Conservation (phyloP, 2,888 invertebrate genomes). For the Lasioglossum zephyrum region DNA sequence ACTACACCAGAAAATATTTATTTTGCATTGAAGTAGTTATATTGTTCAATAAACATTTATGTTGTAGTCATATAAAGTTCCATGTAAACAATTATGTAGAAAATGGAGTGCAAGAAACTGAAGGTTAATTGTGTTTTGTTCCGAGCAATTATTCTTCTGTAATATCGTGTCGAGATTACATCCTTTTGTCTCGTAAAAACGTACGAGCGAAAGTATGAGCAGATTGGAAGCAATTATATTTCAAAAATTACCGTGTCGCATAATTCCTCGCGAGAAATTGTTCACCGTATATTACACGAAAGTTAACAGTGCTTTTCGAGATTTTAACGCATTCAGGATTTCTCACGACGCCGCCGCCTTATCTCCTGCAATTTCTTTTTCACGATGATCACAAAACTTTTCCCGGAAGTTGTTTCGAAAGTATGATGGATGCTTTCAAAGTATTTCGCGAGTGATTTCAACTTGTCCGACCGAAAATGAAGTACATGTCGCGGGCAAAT, state of each 20-base stretch:
- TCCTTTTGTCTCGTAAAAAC: neutral
- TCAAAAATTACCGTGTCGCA: neutral
- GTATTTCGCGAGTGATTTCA: constrained; percentile 44
- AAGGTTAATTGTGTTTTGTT: neutral
- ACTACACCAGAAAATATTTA: no score
- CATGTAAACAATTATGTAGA: no score
- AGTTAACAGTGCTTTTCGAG: neutral
- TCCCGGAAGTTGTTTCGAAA: neutral
- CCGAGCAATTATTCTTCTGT: neutral
- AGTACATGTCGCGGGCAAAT: neutral
- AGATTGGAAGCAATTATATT: neutral
- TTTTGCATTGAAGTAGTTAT: no score
- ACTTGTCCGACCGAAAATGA: constrained; percentile 10
- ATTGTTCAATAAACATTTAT: no score
- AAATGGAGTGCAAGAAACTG: no score
- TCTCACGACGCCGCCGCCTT: neutral
- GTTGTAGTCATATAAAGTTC: no score
- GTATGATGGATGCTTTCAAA: constrained; percentile 15
- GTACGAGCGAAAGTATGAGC: neutral
- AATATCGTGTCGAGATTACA: neutral
- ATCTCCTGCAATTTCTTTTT: neutral
- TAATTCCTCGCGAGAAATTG: constrained; percentile 52
- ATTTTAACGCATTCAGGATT: constrained; percentile 2
- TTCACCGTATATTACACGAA: constrained; percentile 22
- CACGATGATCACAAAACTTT: neutral